phyloP scores from a whole-genome alignment of 2,888 invertebrate genomes.

The Hirudinaria manillensis region DNA sequence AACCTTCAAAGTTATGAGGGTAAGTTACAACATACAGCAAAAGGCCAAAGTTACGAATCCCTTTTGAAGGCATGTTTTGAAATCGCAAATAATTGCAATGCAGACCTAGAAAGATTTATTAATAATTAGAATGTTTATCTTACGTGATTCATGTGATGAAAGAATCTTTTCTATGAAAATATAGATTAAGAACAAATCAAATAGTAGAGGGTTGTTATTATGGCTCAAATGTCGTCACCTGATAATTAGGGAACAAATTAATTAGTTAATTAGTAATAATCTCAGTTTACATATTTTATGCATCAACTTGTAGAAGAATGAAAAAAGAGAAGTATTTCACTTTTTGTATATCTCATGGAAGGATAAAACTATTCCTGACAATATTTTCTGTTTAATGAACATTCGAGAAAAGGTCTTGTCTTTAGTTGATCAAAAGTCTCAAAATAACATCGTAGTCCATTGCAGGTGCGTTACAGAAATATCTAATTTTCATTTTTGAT shows the following conservation, averaged over 20 bases:
- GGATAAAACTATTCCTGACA: constrained; percentile 10
- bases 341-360: constrained; percentile 17
- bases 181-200: too few species aligned
- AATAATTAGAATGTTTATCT: too few species aligned
- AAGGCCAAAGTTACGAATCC: too few species aligned
- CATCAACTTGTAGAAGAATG: neutral
- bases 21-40: neutral
- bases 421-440: neutral
- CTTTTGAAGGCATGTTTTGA: too few species aligned
- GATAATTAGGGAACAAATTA: neutral
- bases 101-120: too few species aligned
- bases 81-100: too few species aligned
- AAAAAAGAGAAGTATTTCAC: constrained; percentile 2
- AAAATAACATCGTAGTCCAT: neutral
- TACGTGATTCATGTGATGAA: too few species aligned
- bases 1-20: neutral
- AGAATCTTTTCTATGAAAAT: too few species aligned
- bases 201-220: too few species aligned
- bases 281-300: neutral
- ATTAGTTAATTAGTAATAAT: neutral
- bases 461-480: neutral
- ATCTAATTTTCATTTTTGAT: neutral
- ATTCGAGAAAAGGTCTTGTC: neutral
- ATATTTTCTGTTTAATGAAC: constrained; percentile 10
- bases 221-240: neutral